A percentile compares a stretch with the other conserved stretches of the same genome.
Conservation (phyloP, 2,888 invertebrate species). For the Sialis fuliginosa region DNA sequence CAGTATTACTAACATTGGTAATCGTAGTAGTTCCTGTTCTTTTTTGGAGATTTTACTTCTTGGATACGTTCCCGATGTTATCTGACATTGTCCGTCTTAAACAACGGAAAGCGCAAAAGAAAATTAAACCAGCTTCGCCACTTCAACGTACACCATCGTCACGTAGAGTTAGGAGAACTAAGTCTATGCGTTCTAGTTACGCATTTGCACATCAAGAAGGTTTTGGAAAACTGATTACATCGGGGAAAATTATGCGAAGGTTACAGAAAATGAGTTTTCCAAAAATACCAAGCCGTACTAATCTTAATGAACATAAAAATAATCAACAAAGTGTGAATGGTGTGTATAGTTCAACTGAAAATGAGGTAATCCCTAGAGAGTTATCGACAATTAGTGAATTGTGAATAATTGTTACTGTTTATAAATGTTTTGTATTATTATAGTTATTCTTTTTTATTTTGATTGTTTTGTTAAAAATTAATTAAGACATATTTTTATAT, state of each 20-base stretch:
- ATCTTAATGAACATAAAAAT: slow-evolving; percentile 23
- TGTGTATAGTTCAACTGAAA: slow-evolving; percentile 20
- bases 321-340: slow-evolving; percentile 15
- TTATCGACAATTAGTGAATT: slow-evolving; percentile 29
- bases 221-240: slow-evolving; percentile 91
- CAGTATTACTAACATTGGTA: slow-evolving; percentile 55
- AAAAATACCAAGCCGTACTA: slow-evolving; percentile 28
- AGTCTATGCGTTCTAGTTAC: slow-evolving; percentile 89
- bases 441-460: too few relatives aligned
- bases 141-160: slow-evolving; percentile 74
- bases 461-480: too few relatives aligned
- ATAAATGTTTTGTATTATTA: too few relatives aligned
- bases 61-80: slow-evolving; percentile 79
- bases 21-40: slow-evolving; percentile 85
- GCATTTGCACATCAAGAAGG: slow-evolving; percentile 98
- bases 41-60: slow-evolving; percentile 87
- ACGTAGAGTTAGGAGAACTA: slow-evolving; percentile 60
- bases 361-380: slow-evolving; percentile 27
- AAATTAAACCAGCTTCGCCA: slow-evolving; percentile 55
- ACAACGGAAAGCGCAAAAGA: slow-evolving; percentile 48
- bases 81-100: slow-evolving; percentile 81
- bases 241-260: slow-evolving; percentile 88
- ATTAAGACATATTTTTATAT: too few relatives aligned
- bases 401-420: too few relatives aligned
- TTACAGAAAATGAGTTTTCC: slow-evolving; percentile 61